Conservation (phyloP, 2,113 vertebrate species). For the Turnix velox region DNA sequence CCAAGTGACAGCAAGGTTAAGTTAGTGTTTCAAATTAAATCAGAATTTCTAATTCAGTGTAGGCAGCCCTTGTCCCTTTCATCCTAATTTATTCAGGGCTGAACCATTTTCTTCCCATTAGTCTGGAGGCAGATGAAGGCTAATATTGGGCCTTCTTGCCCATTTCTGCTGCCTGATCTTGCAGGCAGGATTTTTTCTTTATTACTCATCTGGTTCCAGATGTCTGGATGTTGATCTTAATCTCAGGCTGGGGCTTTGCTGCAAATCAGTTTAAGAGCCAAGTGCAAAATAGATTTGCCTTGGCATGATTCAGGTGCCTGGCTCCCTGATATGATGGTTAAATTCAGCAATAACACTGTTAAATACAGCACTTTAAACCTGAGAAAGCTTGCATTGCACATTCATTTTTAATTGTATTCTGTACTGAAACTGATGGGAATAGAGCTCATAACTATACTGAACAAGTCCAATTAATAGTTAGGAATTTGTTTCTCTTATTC, state of each 20-base stretch:
- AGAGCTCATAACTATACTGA: background rate
- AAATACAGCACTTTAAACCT: background rate
- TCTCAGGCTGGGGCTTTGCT: background rate
- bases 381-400: background rate
- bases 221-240: conserved; percentile 3
- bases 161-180: background rate
- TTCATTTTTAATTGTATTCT: background rate
- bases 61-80: background rate
- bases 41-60: background rate
- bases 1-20: background rate
- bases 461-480: background rate
- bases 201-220: background rate
- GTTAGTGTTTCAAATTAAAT: background rate
- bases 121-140: background rate
- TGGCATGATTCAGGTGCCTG: background rate
- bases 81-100: background rate
- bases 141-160: background rate
- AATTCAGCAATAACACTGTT: background rate
- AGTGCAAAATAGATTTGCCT: background rate
- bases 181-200: background rate
- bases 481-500: background rate
- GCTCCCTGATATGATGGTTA: background rate
- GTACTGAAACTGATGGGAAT: background rate
- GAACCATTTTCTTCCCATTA: background rate
- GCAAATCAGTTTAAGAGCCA: conserved; percentile 8